phyloP scores from a whole-genome alignment of 2,888 invertebrate species.

The Hyalella azteca region DNA sequence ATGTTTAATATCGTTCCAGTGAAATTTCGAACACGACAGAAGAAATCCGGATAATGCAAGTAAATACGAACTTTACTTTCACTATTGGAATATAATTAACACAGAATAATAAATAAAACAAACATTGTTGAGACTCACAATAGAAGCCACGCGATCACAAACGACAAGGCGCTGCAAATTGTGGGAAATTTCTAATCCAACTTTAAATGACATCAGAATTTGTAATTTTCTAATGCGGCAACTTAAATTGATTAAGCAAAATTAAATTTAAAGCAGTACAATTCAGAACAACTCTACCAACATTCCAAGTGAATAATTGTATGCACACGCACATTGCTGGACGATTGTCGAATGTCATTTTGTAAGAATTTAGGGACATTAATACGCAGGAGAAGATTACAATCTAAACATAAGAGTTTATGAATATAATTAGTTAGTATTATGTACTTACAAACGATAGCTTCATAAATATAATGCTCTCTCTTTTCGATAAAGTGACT shows the following conservation, averaged over 20 bases:
- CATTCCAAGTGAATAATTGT: no score
- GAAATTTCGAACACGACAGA: constrained; percentile 17
- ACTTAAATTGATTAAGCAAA: no score
- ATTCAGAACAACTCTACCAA: no score
- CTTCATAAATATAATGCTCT: constrained; percentile 37
- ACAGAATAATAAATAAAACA: constrained; percentile 25
- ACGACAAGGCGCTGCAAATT: background rate
- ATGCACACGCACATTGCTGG: no score
- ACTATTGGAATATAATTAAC: constrained; percentile 27
- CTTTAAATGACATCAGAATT: no score
- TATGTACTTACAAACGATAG: constrained; percentile 23
- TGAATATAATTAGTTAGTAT: constrained; percentile 9
- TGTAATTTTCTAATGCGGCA: no score
- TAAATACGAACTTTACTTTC: background rate
- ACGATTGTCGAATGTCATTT: no score
- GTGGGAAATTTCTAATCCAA: no score
- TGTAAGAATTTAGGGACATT: no score
- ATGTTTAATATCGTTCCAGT: constrained; percentile 17
- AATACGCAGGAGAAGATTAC: background rate
- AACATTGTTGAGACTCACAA: constrained; percentile 8
- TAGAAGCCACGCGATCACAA: background rate
- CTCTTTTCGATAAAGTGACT: constrained; percentile 32
- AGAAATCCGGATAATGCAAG: background rate
- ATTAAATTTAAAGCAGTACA: no score
- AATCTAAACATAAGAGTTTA: constrained; percentile 12